Base-by-base conservation (phyloP, 2,797 vertebrate genomes). In the Cynopterus sphinx region DNA sequence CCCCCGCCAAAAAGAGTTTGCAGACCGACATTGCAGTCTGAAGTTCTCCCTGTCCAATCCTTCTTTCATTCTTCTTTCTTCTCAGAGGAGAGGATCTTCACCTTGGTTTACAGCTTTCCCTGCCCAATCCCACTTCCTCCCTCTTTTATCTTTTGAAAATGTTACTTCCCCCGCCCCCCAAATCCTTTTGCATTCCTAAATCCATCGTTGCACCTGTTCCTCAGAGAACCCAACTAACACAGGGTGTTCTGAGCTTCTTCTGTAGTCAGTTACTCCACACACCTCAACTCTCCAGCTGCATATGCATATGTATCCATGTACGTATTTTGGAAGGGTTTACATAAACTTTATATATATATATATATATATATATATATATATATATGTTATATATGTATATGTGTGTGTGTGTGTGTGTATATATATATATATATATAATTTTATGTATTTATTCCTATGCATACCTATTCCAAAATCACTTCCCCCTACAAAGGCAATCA, bases 261-360 rank as follows among this genome's bases (percentile, higher is more conserved):
- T 63, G 53, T 46, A 16, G 17, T 39, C 19, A 53, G 9, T 53
- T 61, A 43, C 57, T 39, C 16, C 46, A 51, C 19, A 26, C 9
- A 75, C 28, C 13, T 81, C 49, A 87, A 49, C 19, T 57, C 6
- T 70, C 39, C 3, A 26, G 28, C 7, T 90, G 9, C 26, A 22
- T 10, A 9, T 24, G n/a, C 2, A 2, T 13, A 9, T 28, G 0
- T 16, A 59, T 28, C 8, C 1, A 53, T n/a, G 6, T 15, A 36
- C 49, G 0, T 49, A 49, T 49, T 49, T 46, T 49, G 46, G 46
- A 49, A 49, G 13, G 46, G 46, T 49, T 49, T 16, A 49, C 15
- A 49, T 49, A 49, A 49, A 49, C 46, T 49, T 49, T 17, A 49
- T 1, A 49, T 49, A 49, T 49, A 16, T 43, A 88, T 17, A 49